Evolutionary conservation across 2,113 vertebrate genomes (phyloP), one percentile per base, ranked within the genome.

Genomic region (Irena cyanogastra): DNA sequence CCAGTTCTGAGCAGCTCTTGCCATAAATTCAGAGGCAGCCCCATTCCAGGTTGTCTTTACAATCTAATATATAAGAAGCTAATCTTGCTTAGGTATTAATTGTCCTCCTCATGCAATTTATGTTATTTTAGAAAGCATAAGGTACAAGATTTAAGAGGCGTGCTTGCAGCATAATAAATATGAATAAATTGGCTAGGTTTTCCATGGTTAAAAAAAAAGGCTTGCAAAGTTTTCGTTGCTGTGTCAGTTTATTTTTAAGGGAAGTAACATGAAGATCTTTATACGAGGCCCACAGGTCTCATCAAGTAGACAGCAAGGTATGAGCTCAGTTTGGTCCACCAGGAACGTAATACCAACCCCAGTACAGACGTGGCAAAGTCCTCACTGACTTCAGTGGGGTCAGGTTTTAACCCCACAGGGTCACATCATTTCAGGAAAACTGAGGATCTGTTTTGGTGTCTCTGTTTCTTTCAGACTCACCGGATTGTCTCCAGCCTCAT

Each of bases 401-500:
- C 57, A 60, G n/a, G 27, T 65, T 65, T 74, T 60, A 50, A 69
- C 19, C 4, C 19, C 3, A 10, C 21, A 27, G 21, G 21, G 30
- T 37, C 44, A 75, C 8, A 42, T 16, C 2, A 39, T 27, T 52
- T 80, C 41, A 91, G 54, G 49, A 91, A 47, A 89, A 52, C 45
- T 30, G 39, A 57, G 9, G 20, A 16, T 74, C 45, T 81, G 28
- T 10, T 26, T 65, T n/a, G 16, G 24, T 27, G 16, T 24, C 49
- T 53, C 35, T 37, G 17, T 56, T 80, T 72, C 35, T 52, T 39
- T 83, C 6, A 8, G 20, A 71, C 6, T 5, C 52, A 50, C 11
- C 1, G 0, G 10, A 35, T 11, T 3, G 5, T 79, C 75, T 85
- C 33, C 1, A 1, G 45, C 31, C 10, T 86, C 9, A 13, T 17